phyloP scores from a whole-genome alignment of 1,140 invertebrate species.

The Paramacrobiotus metropolitanus region DNA sequence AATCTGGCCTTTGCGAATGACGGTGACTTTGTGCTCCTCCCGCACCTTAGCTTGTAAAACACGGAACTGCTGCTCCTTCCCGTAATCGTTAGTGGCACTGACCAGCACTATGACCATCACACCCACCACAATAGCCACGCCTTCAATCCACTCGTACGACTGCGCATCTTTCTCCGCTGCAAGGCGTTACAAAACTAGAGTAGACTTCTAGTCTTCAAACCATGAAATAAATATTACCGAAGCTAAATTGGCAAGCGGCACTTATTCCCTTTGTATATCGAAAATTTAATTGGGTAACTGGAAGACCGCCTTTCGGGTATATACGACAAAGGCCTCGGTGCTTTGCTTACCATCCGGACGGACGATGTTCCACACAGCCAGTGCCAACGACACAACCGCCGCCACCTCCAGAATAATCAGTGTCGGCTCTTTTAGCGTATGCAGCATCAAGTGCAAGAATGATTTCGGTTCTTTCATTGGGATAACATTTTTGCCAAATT shows the following conservation, averaged over 20 bases:
- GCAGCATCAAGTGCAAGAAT: constrained; percentile 92
- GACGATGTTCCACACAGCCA: constrained; percentile 17
- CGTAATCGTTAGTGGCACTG: background rate
- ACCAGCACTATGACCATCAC: background rate
- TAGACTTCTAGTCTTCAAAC: no score
- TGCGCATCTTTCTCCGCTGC: background rate
- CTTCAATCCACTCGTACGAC: background rate
- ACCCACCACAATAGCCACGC: background rate
- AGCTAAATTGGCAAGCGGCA: no score
- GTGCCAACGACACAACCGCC: constrained; percentile 21
- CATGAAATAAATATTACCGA: no score
- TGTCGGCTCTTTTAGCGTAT: constrained; percentile 94
- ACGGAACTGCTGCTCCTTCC: background rate
- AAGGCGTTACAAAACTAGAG: no score
- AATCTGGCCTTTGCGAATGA: background rate
- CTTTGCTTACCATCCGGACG: background rate
- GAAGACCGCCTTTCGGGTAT: no score
- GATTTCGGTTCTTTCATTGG: constrained; percentile 97
- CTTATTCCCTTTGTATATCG: no score
- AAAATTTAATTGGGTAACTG: no score
- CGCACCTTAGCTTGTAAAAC: background rate
- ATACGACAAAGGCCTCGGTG: no score
- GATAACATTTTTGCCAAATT: constrained; percentile 91
- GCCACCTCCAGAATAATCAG: constrained; percentile 51
- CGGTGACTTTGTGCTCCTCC: background rate